Evolutionary conservation across 1,140 invertebrate genomes (phyloP).

Genomic region (Apolygus lucorum): DNA sequence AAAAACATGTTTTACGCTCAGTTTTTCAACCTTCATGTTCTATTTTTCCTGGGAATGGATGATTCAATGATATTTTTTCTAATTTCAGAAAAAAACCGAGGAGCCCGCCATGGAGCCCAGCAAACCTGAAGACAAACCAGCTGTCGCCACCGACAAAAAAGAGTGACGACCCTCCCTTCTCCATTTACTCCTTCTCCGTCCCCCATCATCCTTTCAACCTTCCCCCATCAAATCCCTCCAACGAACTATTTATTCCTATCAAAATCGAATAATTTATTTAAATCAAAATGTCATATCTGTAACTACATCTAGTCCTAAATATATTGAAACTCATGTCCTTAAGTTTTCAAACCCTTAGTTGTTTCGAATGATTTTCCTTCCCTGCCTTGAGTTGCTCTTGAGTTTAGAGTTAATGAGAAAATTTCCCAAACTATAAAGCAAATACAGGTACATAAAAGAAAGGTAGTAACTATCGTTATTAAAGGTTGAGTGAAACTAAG

Average conservation of each 20-base stretch:
- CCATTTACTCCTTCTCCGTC: not conserved
- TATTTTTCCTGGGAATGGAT: too few species aligned
- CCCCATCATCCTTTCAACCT: not conserved
- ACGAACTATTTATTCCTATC: not conserved
- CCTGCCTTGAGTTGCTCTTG: too few species aligned
- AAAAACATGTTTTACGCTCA: too few species aligned
- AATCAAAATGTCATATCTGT: slow-evolving; percentile 1
- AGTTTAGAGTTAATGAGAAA: too few species aligned
- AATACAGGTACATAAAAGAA: too few species aligned
- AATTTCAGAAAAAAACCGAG: not conserved
- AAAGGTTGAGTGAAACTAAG: too few species aligned
- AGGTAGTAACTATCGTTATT: too few species aligned
- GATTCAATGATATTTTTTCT: not conserved
- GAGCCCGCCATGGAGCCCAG: not conserved
- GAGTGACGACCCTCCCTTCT: not conserved
- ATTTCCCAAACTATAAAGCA: too few species aligned
- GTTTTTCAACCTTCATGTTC: too few species aligned
- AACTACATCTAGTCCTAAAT: slow-evolving; percentile 1
- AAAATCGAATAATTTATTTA: slow-evolving; percentile 1
- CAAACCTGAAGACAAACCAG: not conserved
- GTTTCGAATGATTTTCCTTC: too few species aligned
- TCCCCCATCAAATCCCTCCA: not conserved
- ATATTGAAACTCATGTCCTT: not conserved
- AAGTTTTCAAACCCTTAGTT: not conserved
- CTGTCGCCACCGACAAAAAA: not conserved